Conservation (phyloP, 1,140 invertebrate species). For the Apocrypta bakeri region DNA sequence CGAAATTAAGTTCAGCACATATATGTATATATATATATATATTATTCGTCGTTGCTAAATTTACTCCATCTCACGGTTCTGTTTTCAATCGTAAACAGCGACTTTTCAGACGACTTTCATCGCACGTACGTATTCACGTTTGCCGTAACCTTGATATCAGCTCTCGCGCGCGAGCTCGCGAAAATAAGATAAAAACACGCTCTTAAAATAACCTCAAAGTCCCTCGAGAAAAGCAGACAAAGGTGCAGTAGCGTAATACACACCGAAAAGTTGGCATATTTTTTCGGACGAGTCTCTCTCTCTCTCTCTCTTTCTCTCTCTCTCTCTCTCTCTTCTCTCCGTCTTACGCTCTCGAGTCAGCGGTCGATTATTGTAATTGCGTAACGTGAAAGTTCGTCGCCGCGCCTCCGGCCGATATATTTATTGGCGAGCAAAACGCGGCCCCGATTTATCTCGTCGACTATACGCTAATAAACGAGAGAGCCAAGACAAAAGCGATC, state of each 20-base stretch:
- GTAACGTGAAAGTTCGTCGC: constrained; percentile 42
- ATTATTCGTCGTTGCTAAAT: neutral
- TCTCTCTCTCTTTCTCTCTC: neutral
- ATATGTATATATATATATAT: no score
- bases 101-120: neutral
- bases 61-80: neutral
- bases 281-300: neutral
- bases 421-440: constrained; percentile 2
- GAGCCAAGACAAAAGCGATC: neutral
- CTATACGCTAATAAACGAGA: neutral
- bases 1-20: no score
- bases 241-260: neutral
- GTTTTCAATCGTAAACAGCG: neutral
- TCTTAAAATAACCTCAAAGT: neutral
- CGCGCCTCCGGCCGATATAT: constrained; percentile 24
- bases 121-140: neutral
- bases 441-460: constrained; percentile 3
- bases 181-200: neutral
- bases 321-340: neutral
- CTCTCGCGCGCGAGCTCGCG: neutral
- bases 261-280: constrained; percentile 9
- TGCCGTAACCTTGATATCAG: neutral
- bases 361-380: constrained; percentile 38
- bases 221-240: neutral
- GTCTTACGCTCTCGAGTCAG: no score